These are phyloP conservation scores for Syrrhaptes paradoxus DNA, from an alignment of 2,113 vertebrate species.

Conservation along the genomic window DNA sequence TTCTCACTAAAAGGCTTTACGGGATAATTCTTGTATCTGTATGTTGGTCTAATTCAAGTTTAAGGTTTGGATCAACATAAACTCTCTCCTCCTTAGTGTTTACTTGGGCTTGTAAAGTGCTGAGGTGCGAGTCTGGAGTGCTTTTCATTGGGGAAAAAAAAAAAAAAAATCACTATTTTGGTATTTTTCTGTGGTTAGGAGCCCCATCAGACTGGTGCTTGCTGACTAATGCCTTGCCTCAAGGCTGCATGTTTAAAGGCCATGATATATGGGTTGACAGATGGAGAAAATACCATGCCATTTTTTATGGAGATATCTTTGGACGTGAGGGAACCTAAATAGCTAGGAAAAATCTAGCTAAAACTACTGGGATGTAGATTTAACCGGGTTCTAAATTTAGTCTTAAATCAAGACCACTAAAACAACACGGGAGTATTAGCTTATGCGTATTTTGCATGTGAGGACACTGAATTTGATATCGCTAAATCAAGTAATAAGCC, in stretches of 20 bases:
- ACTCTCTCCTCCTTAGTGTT: background rate
- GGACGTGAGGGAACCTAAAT: background rate
- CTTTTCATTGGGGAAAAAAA: background rate
- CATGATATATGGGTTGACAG: background rate
- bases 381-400: background rate
- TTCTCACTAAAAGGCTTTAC: background rate
- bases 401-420: background rate
- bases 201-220: background rate
- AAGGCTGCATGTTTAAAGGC: background rate
- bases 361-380: background rate
- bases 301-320: slow-evolving; percentile 39
- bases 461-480: background rate
- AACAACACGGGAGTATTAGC: background rate
- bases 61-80: background rate
- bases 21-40: background rate
- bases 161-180: background rate
- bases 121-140: background rate
- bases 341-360: background rate
- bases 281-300: slow-evolving; percentile 20
- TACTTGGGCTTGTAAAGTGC: background rate
- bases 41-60: background rate
- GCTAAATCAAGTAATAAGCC: slow-evolving; percentile 3
- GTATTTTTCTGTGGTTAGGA: background rate
- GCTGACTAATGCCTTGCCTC: slow-evolving; percentile 28
- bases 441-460: background rate